Conservation (phyloP, 2,888 invertebrate species). For the Andrena fulva region DNA sequence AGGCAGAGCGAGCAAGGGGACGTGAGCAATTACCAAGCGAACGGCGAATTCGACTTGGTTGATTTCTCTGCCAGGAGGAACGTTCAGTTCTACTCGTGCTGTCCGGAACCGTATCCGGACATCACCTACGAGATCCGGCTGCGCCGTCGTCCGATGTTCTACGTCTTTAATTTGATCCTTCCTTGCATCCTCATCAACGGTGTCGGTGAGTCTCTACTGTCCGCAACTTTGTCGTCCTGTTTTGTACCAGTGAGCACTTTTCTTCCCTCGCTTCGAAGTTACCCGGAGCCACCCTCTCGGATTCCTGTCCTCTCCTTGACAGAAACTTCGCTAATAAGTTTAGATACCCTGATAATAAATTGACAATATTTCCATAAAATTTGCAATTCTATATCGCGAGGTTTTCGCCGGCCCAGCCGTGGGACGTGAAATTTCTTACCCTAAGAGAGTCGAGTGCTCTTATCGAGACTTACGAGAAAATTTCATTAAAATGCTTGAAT, state of each 20-base stretch:
- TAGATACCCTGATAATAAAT: too few species aligned
- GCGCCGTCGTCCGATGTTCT: conserved; percentile 92
- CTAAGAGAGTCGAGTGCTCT: conserved; percentile 30
- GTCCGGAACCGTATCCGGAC: conserved; percentile 93
- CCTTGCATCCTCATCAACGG: conserved; percentile 94
- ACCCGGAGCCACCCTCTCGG: too few species aligned
- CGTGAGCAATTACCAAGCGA: conserved; percentile 95
- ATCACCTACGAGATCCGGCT: conserved; percentile 93
- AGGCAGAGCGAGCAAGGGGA: conserved; percentile 93
- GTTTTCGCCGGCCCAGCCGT: background rate
- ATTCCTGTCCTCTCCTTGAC: too few species aligned
- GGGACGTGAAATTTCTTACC: background rate
- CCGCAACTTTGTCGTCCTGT: too few species aligned
- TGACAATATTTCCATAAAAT: background rate
- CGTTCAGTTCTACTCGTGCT: conserved; percentile 92
- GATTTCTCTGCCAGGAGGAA: conserved; percentile 91
- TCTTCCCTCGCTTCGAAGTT: too few species aligned
- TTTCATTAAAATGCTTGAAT: conserved; percentile 41
- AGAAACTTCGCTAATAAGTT: too few species aligned
- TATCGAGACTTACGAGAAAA: conserved; percentile 18
- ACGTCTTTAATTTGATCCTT: conserved; percentile 94
- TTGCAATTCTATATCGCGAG: background rate
- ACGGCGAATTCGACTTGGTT: conserved; percentile 94
- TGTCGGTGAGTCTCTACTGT: conserved; percentile 87
- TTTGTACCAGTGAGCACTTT: too few species aligned